Conservation (phyloP, 2,113 vertebrate genomes). For the Chiloscyllium plagiosum region DNA sequence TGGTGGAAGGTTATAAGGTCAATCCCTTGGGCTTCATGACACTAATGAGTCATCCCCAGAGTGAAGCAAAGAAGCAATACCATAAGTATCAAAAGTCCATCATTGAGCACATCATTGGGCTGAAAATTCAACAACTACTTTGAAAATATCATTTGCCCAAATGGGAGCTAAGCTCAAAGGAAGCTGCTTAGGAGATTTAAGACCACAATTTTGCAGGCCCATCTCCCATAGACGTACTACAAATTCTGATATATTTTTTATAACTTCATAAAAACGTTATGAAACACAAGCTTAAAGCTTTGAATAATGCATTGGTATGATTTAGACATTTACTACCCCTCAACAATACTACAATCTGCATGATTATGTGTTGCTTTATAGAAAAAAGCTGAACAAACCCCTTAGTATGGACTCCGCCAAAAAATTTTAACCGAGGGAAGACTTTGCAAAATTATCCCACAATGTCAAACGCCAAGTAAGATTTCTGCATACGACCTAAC, state of each 20-base stretch:
- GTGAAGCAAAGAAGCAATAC: too few relatives aligned
- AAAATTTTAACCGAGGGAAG: neutral
- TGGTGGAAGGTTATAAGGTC: too few relatives aligned
- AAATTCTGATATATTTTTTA: neutral
- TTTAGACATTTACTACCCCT: neutral
- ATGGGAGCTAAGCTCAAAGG: neutral
- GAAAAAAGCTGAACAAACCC: neutral
- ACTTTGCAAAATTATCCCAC: neutral
- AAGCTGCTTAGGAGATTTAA: neutral
- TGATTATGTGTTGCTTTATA: too few relatives aligned
- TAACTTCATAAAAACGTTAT: neutral
- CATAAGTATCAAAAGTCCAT: too few relatives aligned
- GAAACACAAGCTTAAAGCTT: neutral
- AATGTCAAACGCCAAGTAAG: neutral
- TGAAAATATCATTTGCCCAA: neutral
- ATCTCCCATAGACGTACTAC: neutral
- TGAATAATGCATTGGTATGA: neutral
- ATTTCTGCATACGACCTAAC: neutral
- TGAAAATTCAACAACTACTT: neutral
- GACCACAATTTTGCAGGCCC: neutral
- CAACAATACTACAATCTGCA: too few relatives aligned
- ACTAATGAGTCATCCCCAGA: too few relatives aligned
- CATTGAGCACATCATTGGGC: too few relatives aligned
- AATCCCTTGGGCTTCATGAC: too few relatives aligned
- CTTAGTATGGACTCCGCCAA: neutral